Percentiles rank a stretch among this genome's conserved stretches.
phyloP scores from a whole-genome alignment of 2,888 invertebrate species.

The Abrostola triplasia region DNA sequence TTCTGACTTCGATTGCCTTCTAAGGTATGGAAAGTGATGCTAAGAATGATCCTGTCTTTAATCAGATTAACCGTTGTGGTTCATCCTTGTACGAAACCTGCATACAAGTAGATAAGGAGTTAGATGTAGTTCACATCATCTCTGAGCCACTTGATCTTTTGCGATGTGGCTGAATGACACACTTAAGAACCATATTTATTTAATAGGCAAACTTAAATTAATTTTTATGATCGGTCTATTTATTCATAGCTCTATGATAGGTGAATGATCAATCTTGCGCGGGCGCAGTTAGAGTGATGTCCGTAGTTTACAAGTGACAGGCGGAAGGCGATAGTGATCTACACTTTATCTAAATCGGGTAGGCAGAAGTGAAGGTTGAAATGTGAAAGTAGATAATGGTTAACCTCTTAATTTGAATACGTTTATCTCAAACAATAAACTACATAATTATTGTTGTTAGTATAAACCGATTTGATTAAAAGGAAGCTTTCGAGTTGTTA shows the following conservation, averaged over 20 bases:
- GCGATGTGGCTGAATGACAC: too few relatives aligned
- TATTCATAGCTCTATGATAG: conserved; percentile 52
- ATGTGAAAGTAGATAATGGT: conserved; percentile 8
- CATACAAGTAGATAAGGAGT: too few relatives aligned
- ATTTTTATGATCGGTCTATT: conserved; percentile 28
- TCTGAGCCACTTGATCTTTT: too few relatives aligned
- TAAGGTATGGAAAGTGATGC: too few relatives aligned
- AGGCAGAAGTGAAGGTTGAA: conserved; percentile 22
- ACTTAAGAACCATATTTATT: not conserved
- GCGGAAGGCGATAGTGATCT: conserved; percentile 33
- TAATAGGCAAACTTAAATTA: not conserved
- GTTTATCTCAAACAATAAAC: not conserved
- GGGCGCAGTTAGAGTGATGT: conserved; percentile 62
- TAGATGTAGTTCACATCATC: too few relatives aligned
- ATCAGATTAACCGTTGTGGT: too few relatives aligned
- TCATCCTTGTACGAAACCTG: too few relatives aligned
- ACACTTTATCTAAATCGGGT: conserved; percentile 17
- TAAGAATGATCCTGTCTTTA: too few relatives aligned
- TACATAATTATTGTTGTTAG: too few relatives aligned
- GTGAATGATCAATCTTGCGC: conserved; percentile 73
- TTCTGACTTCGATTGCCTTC: too few relatives aligned
- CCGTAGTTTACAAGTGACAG: conserved; percentile 51
- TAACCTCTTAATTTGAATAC: not conserved
- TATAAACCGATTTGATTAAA: too few relatives aligned
- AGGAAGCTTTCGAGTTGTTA: too few relatives aligned